phyloP scores from a whole-genome alignment of 2,888 invertebrate genomes.

The Drosophila neotestacea region DNA sequence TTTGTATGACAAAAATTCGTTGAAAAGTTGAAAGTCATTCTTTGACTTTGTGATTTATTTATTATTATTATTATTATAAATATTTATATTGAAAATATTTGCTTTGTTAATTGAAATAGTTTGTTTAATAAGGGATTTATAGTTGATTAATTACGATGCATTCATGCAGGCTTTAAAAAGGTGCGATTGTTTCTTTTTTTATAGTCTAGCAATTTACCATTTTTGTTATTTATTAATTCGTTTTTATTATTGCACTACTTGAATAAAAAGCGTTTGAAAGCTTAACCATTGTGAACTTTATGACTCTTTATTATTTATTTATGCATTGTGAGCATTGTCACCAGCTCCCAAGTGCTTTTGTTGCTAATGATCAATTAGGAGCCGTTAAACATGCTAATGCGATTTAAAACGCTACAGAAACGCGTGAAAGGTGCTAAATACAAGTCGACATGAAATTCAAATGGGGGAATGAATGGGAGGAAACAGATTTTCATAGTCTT shows the following conservation, averaged over 20 bases:
- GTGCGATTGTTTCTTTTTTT: constrained; percentile 35
- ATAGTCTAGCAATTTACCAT: constrained; percentile 35
- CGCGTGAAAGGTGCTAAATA: constrained; percentile 46
- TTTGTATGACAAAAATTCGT: constrained; percentile 6
- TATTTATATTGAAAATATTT: constrained; percentile 54
- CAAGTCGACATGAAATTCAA: neutral
- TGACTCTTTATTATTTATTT: constrained; percentile 63
- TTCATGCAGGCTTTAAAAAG: constrained; percentile 43
- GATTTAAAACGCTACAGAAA: constrained; percentile 24
- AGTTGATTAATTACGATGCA: constrained; percentile 67
- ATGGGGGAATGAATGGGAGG: neutral
- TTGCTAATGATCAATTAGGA: constrained; percentile 73
- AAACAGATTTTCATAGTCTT: neutral
- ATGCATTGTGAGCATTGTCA: constrained; percentile 60
- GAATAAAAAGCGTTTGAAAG: constrained; percentile 27
- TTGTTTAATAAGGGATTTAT: constrained; percentile 57
- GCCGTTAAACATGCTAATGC: constrained; percentile 58
- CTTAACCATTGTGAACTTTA: constrained; percentile 45
- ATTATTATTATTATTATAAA: constrained; percentile 25
- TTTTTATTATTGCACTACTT: constrained; percentile 21
- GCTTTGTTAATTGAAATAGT: constrained; percentile 68
- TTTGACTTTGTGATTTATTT: constrained; percentile 49
- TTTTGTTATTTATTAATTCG: constrained; percentile 20
- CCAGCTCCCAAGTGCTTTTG: constrained; percentile 56
- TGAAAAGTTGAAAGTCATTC: constrained; percentile 49